Base-by-base conservation (phyloP, 1,140 invertebrate species). In the Ceratina australensis region DNA sequence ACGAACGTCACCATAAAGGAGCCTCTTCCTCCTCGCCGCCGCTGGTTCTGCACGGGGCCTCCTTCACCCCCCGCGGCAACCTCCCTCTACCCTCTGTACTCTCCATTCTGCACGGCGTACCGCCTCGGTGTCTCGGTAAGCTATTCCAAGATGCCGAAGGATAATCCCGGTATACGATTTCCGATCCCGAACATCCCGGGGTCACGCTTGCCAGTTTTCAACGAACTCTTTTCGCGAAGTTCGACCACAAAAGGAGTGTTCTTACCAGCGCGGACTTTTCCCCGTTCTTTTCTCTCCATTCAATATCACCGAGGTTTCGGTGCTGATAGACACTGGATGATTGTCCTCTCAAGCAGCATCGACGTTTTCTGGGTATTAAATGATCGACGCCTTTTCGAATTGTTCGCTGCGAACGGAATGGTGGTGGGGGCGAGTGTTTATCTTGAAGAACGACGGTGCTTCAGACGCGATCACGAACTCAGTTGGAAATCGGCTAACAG, bases 111-210 rank as follows among this genome's bases (percentile, higher is more conserved):
- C 22, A 33, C 22, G 22, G 12, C 54, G 60, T 64, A 52, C 47
- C 20, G 47, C 56, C 80, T 65, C 50, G 28, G 18, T 66, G 49
- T 73, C 56, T 56, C 22, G 52, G 69, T 72, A 67, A 80, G 68
- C 71, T 84, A 80, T 64, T 50, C 78, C 60, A 50, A 56, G 67
- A 85, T 79, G 67, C 75, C 74, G 60, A 78, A 76, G 76, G 82
- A 84, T 83, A 83, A 84, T 84, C 83, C 64, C 65, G 47, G 73
- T 79, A 84, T 75, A 67, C 76, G 75, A 84, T 85, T 79, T 82
- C 68, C 82, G 74, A 84, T 85, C 69, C 69, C 63, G 33, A 82
- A 83, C 60, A 52, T 68, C 63, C 63, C 61, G 56, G 56, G 49
- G 28, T 5, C 28, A 33, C 28, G 5, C 5, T 33, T 1, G 13